phyloP scores from a whole-genome alignment of 2,888 invertebrate genomes.

The Liposcelis brunnea region DNA sequence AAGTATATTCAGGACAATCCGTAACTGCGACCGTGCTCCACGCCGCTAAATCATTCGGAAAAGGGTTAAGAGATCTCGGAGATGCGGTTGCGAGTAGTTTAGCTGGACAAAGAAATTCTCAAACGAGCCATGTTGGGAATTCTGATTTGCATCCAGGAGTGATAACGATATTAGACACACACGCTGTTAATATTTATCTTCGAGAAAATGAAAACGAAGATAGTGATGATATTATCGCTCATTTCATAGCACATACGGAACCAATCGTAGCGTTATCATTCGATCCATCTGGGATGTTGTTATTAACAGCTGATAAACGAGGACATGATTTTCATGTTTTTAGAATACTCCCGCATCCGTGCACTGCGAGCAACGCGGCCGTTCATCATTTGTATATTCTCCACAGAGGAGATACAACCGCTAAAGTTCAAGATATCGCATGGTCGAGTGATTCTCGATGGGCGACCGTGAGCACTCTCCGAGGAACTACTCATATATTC shows the following conservation, averaged over 20 bases:
- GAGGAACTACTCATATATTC: constrained; percentile 96
- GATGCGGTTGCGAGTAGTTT: constrained; percentile 84
- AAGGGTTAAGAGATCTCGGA: constrained; percentile 74
- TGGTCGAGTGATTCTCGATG: constrained; percentile 89
- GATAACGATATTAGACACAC: constrained; percentile 61
- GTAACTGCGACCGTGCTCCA: constrained; percentile 81
- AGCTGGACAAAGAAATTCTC: constrained; percentile 36
- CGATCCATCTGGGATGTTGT: constrained; percentile 74
- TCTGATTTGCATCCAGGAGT: constrained; percentile 63
- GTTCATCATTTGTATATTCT: constrained; percentile 90
- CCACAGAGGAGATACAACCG: constrained; percentile 88
- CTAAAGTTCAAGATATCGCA: constrained; percentile 73
- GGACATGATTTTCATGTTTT: constrained; percentile 96
- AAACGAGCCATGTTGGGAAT: constrained; percentile 26
- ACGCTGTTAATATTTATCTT: background rate
- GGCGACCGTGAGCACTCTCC: constrained; percentile 87
- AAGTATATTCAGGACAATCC: constrained; percentile 42
- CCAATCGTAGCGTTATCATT: constrained; percentile 80
- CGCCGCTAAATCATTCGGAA: constrained; percentile 85
- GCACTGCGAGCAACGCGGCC: constrained; percentile 67
- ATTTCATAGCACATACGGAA: constrained; percentile 74
- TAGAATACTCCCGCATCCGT: constrained; percentile 81
- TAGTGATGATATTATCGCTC: constrained; percentile 61
- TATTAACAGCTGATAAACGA: constrained; percentile 78
- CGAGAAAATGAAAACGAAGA: constrained; percentile 38